Conservation (phyloP, 2,888 invertebrate species). For the Pseudeuparius sepicola region DNA sequence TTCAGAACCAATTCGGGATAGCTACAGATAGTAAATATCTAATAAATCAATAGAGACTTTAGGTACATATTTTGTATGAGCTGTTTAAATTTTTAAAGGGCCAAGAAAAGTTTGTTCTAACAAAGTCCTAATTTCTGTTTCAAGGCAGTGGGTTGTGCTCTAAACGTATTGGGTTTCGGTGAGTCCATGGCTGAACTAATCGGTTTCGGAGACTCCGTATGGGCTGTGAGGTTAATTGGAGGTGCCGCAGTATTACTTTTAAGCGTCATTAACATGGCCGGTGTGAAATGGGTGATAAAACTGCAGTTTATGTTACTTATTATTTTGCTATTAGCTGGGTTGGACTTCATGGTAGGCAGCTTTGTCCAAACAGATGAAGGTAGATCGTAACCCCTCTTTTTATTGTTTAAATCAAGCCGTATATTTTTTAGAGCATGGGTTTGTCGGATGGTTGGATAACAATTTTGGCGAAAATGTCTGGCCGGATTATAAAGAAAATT, state of each 20-base stretch:
- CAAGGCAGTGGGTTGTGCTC: slow-evolving; percentile 90
- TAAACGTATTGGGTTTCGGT: slow-evolving; percentile 94
- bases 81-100: no score
- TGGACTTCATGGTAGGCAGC: slow-evolving; percentile 91
- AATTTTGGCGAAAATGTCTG: slow-evolving; percentile 75
- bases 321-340: slow-evolving; percentile 75
- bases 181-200: slow-evolving; percentile 88
- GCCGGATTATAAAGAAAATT: slow-evolving; percentile 65
- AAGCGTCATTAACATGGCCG: slow-evolving; percentile 87
- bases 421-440: slow-evolving; percentile 66
- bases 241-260: slow-evolving; percentile 77
- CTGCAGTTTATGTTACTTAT: slow-evolving; percentile 82
- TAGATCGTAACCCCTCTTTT: no score
- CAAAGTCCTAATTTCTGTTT: no score
- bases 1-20: no score
- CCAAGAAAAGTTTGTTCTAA: no score
- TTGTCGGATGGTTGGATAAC: slow-evolving; percentile 75
- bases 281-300: slow-evolving; percentile 97
- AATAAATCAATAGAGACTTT: no score
- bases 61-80: no score
- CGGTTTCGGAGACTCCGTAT: slow-evolving; percentile 56
- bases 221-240: slow-evolving; percentile 83
- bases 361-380: slow-evolving; percentile 67
- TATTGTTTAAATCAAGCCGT: no score
- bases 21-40: no score